Conservation (phyloP, 2,888 invertebrate genomes). For the Torymus aiolomorphi region DNA sequence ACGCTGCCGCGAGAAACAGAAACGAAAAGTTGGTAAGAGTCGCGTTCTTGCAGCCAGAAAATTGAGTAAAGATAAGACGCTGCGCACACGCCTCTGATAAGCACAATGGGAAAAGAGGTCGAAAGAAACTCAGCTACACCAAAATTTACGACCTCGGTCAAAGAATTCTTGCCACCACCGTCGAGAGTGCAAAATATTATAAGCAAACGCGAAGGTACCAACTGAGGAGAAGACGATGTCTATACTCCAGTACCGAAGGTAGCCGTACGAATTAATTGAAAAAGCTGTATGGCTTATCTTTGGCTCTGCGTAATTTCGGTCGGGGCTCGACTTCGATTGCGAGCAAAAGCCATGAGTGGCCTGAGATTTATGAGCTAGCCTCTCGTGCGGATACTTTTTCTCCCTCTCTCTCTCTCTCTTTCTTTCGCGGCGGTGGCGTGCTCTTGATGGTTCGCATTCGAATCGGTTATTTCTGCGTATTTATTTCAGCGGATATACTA, state of each 20-base stretch:
- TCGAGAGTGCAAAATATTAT: no score
- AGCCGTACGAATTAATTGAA: no score
- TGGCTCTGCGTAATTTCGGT: slow-evolving; percentile 15
- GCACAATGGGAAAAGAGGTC: slow-evolving; percentile 8
- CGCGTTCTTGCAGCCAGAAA: neutral
- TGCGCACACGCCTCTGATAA: slow-evolving; percentile 13
- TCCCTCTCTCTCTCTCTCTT: no score
- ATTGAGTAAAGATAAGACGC: slow-evolving; percentile 34
- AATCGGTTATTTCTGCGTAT: no score
- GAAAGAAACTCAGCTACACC: neutral
- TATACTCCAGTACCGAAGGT: no score
- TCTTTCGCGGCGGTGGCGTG: neutral
- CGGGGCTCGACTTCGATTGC: neutral
- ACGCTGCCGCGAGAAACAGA: neutral
- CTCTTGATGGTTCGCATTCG: neutral
- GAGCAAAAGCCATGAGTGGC: slow-evolving; percentile 13
- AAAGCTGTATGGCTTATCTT: neutral
- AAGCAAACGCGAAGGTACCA: no score
- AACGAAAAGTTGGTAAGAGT: slow-evolving; percentile 8
- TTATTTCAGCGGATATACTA: no score
- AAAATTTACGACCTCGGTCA: slow-evolving; percentile 26
- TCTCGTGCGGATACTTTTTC: neutral
- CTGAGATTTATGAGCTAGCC: slow-evolving; percentile 29
- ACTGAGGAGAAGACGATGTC: no score
- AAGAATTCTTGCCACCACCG: no score